Evolutionary conservation across 2,888 invertebrate genomes (phyloP).

Genomic region (Octonoba sinensis): DNA sequence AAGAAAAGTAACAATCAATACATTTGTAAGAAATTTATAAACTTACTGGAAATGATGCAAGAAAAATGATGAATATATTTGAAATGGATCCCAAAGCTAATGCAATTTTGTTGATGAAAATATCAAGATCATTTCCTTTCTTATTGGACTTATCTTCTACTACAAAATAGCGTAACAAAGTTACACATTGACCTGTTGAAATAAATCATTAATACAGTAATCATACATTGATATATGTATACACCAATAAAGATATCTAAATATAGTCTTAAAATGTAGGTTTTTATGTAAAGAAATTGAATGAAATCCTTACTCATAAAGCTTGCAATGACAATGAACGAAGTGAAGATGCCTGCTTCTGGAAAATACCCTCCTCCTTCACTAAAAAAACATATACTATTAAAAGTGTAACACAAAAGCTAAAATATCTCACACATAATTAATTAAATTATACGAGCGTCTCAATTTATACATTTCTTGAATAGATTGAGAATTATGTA

Average conservation of each 20-base stretch:
- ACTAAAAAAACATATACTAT: constrained; percentile 12
- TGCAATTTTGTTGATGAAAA: constrained; percentile 27
- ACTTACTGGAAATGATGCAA: constrained; percentile 36
- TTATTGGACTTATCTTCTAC: constrained; percentile 10
- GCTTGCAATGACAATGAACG: constrained; percentile 2
- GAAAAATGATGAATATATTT: constrained; percentile 11
- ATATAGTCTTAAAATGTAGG: no score
- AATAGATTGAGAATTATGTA: background rate
- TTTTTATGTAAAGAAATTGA: no score
- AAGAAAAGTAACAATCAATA: no score
- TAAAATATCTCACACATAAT: no score
- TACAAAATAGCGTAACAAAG: constrained; percentile 18
- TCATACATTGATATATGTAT: background rate
- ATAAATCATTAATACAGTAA: background rate
- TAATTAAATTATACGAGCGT: no score
- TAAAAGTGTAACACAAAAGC: background rate
- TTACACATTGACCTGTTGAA: constrained; percentile 19
- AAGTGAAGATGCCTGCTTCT: constrained; percentile 37
- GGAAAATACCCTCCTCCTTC: constrained; percentile 39
- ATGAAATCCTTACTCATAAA: constrained; percentile 26
- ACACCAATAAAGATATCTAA: no score
- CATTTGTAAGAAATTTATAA: background rate
- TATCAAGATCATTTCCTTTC: background rate
- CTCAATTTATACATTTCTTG: no score
- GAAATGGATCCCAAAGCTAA: constrained; percentile 19